phyloP scores from a whole-genome alignment of 2,888 invertebrate species.

The Unio pictorum region DNA sequence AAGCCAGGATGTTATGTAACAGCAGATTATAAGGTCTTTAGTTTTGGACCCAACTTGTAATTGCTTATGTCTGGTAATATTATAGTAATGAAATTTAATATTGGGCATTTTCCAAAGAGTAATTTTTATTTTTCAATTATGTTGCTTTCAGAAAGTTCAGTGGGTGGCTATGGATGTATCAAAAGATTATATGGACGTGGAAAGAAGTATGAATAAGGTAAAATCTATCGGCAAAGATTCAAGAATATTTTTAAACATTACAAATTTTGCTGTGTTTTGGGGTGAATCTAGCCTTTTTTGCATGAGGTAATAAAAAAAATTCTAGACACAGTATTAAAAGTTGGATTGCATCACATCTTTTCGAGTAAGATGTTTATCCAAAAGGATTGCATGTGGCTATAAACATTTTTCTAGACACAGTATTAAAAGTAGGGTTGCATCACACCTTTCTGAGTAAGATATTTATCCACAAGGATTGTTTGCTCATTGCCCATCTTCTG shows the following conservation, averaged over 20 bases:
- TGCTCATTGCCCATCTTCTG: too few species aligned
- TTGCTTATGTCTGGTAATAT: background rate
- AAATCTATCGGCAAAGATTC: background rate
- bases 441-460: too few species aligned
- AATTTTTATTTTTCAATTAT: constrained; percentile 1
- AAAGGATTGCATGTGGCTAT: too few species aligned
- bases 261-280: background rate
- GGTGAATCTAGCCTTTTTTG: background rate
- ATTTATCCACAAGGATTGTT: too few species aligned
- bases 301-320: too few species aligned
- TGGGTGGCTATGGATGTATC: constrained; percentile 67
- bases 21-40: too few species aligned
- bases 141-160: constrained; percentile 56
- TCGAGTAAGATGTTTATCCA: too few species aligned
- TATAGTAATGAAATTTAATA: background rate
- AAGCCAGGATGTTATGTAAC: too few species aligned
- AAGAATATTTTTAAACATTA: background rate
- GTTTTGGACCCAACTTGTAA: constrained; percentile 1
- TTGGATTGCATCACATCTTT: too few species aligned
- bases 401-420: too few species aligned
- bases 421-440: too few species aligned
- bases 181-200: constrained; percentile 57
- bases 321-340: too few species aligned
- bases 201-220: constrained; percentile 62
- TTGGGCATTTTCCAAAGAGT: background rate